Base-by-base conservation (phyloP, 2,888 invertebrate genomes). In the Neoscelio sp. region DNA sequence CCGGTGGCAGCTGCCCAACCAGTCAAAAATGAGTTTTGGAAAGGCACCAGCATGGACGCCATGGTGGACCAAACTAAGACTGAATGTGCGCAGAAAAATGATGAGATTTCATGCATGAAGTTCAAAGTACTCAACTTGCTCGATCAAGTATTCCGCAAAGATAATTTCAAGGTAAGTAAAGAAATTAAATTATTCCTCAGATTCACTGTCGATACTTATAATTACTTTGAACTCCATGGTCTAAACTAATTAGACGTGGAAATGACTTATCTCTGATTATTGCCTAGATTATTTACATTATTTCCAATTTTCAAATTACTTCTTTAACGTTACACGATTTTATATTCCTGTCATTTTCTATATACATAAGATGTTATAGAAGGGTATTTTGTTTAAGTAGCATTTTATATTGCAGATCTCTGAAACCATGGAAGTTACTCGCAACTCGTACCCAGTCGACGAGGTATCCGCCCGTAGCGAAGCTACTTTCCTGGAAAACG, bases 101-200 rank as follows among this genome's bases (percentile, higher is more conserved):
- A 96, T 89, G 94, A 95, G 13, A 92, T 96, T 68, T 94, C 96
- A 81, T 96, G 96, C 91, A 94, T 96, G 91, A 96, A 96, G 91
- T 95, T 94, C 92, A 95, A 95, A 89, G 95, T 96, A 80, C 94
- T 96, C 92, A 94, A 94, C 80, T 92, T 96, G 82, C 91, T 96
- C 89, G 95, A 96, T 90, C 94, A 94, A 85, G 93, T 96, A 84
- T 93, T 96, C 91, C 94, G 94, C 90, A 95, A 95, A 91, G 96
- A 96, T 88, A 93, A 93, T 83, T 95, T 94, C 91, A 94, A 95
- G 93, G 96, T 95, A 92, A 91, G 89, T 84, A 12, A 1, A 33
- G 35, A 54, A 17, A 18, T 40, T 30, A n/a, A n/a, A n/a, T n/a
- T n/a, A n/a, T n/a, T n/a, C n/a, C n/a, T n/a, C n/a, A n/a, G n/a